Evolutionary conservation across 2,113 vertebrate genomes (phyloP).

Genomic region (Muntiacus muntjak): DNA sequence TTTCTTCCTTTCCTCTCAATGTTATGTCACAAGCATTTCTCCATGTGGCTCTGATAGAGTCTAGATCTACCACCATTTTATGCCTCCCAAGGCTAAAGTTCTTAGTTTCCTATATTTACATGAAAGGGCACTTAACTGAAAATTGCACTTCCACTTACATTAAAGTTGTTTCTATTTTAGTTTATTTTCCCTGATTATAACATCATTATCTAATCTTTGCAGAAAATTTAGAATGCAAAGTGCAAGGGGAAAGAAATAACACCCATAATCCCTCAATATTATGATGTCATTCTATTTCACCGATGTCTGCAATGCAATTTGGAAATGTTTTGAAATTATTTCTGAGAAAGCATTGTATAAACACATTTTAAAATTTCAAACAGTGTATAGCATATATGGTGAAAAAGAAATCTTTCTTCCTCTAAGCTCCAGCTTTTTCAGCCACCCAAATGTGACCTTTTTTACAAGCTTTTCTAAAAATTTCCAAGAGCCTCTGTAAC

Average conservation of each 20-base stretch:
- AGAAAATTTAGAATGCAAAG: not conserved
- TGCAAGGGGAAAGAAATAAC: not conserved
- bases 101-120: not conserved
- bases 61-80: not conserved
- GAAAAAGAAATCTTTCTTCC: not conserved
- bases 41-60: rapidly evolving
- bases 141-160: not conserved
- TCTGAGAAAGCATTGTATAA: not conserved
- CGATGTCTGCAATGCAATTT: not conserved
- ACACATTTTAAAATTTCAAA: not conserved
- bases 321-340: not conserved
- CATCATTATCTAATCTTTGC: slow-evolving; percentile 22
- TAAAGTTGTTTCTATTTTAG: slow-evolving; percentile 20
- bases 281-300: not conserved
- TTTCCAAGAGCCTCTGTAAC: not conserved
- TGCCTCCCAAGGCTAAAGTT: not conserved
- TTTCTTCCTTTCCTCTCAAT: not conserved
- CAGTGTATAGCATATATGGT: no score
- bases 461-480: not conserved
- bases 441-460: not conserved
- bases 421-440: not conserved
- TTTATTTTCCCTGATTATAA: slow-evolving; percentile 40
- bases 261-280: not conserved
- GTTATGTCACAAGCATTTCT: not conserved
- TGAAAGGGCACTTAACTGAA: slow-evolving; percentile 6